Percentiles rank a stretch among this genome's conserved stretches.
Conservation (phyloP, 2,113 vertebrate genomes). For the Martes martes region DNA sequence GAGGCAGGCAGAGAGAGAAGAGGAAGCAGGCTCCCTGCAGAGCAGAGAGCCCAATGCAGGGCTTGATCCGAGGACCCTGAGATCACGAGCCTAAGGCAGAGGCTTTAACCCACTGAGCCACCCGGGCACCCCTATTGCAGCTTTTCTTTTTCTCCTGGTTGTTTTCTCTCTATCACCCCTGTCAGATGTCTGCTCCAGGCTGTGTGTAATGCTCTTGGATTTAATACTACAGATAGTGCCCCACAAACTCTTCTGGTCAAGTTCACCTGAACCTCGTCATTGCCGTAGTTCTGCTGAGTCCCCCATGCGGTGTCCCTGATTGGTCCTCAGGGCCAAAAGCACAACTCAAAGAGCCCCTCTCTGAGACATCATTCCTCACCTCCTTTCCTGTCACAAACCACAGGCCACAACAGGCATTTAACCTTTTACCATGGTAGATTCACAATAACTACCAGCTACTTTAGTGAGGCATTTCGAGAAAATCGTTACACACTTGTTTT, state of each 20-base stretch:
- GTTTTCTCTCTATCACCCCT: background rate
- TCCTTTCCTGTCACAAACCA: background rate
- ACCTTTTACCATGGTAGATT: background rate
- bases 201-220: background rate
- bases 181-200: background rate
- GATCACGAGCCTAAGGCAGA: no score
- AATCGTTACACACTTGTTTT: background rate
- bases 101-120: no score
- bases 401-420: background rate
- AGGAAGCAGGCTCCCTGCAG: no score
- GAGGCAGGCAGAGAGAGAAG: no score
- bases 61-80: no score
- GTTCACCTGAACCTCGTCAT: background rate
- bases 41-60: no score
- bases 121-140: background rate
- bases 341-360: background rate
- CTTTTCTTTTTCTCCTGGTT: background rate
- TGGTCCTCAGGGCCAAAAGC: background rate
- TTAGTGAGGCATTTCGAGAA: background rate
- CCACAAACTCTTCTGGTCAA: background rate
- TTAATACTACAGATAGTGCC: background rate
- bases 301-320: background rate
- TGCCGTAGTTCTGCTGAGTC: background rate
- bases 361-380: background rate
- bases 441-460: background rate